Evolutionary conservation across 2,797 vertebrate species (phyloP).

Genomic region (Sebastes oblongus): DNA sequence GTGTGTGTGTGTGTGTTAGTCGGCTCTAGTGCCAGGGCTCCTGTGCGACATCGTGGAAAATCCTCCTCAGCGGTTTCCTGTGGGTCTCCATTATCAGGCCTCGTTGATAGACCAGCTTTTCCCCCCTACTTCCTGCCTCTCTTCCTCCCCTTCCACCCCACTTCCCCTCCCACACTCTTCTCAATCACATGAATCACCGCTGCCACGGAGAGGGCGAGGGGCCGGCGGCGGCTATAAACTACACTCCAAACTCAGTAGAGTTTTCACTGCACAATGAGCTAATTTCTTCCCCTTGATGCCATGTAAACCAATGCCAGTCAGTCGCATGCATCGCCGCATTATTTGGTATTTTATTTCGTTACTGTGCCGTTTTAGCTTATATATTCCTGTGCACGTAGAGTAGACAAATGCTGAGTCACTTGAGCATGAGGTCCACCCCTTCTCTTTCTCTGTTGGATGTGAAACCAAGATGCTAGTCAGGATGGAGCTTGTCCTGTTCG

Average conservation of each 20-base stretch:
- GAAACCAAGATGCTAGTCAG: slow-evolving; percentile 52
- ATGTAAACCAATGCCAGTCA: slow-evolving; percentile 5
- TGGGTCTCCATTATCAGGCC: slow-evolving; percentile 80
- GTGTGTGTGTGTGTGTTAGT: slow-evolving; percentile 37
- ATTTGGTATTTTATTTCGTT: slow-evolving; percentile 5
- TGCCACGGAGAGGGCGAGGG: slow-evolving; percentile 63
- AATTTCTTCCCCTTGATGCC: slow-evolving; percentile 18
- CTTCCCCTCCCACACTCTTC: slow-evolving; percentile 81
- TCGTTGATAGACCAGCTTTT: slow-evolving; percentile 76
- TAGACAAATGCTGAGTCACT: slow-evolving; percentile 62
- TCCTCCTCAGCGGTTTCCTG: slow-evolving; percentile 80
- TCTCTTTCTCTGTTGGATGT: slow-evolving; percentile 17
- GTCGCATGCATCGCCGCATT: neutral
- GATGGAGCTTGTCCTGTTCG: slow-evolving; percentile 40
- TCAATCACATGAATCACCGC: slow-evolving; percentile 76
- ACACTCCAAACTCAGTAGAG: slow-evolving; percentile 4
- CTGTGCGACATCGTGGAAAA: slow-evolving; percentile 79
- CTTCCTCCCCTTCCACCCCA: slow-evolving; percentile 78
- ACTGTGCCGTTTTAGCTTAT: neutral
- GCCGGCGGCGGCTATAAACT: slow-evolving; percentile 49
- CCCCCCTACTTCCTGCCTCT: slow-evolving; percentile 76
- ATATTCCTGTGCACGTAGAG: neutral
- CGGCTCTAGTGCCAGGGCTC: slow-evolving; percentile 64
- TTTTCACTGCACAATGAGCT: slow-evolving; percentile 36
- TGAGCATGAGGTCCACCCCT: slow-evolving; percentile 54